A percentile compares a stretch with the other conserved stretches of the same genome.
These are phyloP conservation scores for Nothura maculosa DNA, from an alignment of 2,797 vertebrate genomes.

Conservation along the genomic window DNA sequence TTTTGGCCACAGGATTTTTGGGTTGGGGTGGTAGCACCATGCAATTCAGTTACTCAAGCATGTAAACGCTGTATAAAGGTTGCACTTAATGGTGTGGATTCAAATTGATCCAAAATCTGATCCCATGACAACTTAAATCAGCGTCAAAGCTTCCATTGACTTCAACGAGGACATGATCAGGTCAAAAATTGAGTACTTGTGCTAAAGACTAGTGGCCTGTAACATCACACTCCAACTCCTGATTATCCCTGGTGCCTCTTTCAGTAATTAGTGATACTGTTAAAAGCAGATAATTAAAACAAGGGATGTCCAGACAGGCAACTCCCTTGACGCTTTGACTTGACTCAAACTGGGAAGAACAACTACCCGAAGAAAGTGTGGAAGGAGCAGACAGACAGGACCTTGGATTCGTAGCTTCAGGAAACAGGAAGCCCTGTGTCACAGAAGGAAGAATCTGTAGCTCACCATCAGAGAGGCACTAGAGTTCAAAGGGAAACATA, in stretches of 20 bases:
- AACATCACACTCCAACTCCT: not conserved
- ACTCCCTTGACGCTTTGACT: no score
- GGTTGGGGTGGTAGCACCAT: not conserved
- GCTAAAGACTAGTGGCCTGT: not conserved
- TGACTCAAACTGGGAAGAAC: no score
- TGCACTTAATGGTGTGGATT: not conserved
- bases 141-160: not conserved
- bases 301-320: not conserved
- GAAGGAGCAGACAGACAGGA: not conserved
- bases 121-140: not conserved
- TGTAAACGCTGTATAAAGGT: not conserved
- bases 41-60: not conserved
- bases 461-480: not conserved
- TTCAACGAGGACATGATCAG: not conserved
- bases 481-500: slow-evolving; percentile 25
- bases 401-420: not conserved
- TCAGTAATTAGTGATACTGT: not conserved
- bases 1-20: not conserved
- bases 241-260: not conserved
- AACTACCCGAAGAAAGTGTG: not conserved
- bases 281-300: not conserved
- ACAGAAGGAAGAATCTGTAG: not conserved
- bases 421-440: not conserved
- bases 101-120: not conserved
- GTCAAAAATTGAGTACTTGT: not conserved